These are phyloP conservation scores for Bostrychus sinensis DNA, from an alignment of 2,113 vertebrate species.

Conservation along the genomic window DNA sequence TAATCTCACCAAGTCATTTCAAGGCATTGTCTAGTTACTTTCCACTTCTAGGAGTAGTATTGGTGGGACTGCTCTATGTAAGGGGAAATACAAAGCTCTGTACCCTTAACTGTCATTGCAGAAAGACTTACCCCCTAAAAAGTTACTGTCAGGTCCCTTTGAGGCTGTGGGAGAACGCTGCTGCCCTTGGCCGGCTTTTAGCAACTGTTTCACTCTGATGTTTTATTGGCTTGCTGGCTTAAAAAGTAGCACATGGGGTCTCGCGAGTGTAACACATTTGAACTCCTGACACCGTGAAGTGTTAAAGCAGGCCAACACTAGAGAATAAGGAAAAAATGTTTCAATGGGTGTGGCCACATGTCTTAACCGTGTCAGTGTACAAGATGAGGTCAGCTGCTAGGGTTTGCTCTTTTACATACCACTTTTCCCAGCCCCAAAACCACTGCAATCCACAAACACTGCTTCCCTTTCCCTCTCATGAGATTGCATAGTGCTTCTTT, in stretches of 20 bases:
- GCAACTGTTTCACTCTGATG: conserved; percentile 30
- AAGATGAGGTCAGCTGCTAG: conserved; percentile 57
- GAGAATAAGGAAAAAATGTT: conserved; percentile 11
- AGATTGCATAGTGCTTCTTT: conserved; percentile 10
- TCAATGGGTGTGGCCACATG: conserved; percentile 36
- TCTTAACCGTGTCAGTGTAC: conserved; percentile 20
- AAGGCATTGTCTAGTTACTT: too few relatives aligned
- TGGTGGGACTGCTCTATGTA: conserved; percentile 10
- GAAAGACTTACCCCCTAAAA: conserved; percentile 35
- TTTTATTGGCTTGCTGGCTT: conserved; percentile 47
- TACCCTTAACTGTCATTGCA: conserved; percentile 32
- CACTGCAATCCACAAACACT: conserved; percentile 24
- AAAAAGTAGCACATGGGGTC: conserved; percentile 26
- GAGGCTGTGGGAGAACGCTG: conserved; percentile 47
- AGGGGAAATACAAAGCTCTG: conserved; percentile 31
- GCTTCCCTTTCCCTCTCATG: background rate
- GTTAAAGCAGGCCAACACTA: conserved; percentile 27
- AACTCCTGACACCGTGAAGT: conserved; percentile 57
- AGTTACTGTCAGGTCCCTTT: conserved; percentile 31
- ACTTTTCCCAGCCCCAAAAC: conserved; percentile 15
- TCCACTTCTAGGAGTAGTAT: conserved; percentile 7
- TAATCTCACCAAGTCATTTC: too few relatives aligned
- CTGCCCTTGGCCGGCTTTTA: conserved; percentile 42
- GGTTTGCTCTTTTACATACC: conserved; percentile 1
- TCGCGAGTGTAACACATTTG: conserved; percentile 47